These are phyloP conservation scores for Scaptomyza graminum DNA, from an alignment of 1,140 invertebrate species.

Conservation along the genomic window DNA sequence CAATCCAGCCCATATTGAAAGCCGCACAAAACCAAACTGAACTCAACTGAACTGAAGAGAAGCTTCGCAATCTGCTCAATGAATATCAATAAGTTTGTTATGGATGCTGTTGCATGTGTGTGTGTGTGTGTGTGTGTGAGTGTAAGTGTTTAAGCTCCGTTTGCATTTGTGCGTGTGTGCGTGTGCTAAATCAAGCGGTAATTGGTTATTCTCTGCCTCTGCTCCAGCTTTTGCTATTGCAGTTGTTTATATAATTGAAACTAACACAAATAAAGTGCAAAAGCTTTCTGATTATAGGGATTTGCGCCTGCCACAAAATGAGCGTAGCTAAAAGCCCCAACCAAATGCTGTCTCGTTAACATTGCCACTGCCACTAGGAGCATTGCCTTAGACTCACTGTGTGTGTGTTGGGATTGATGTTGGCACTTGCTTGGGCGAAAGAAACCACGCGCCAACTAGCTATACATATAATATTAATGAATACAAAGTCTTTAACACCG, in stretches of 20 bases:
- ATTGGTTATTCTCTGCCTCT: conserved; percentile 64
- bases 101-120: conserved; percentile 28
- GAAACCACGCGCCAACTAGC: conserved; percentile 10
- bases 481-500: conserved; percentile 1
- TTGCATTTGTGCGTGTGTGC: conserved; percentile 71
- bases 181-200: conserved; percentile 80
- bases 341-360: conserved; percentile 30
- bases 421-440: background rate
- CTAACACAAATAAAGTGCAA: conserved; percentile 81
- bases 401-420: background rate
- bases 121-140: conserved; percentile 25
- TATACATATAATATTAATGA: conserved; percentile 16
- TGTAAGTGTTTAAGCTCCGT: conserved; percentile 43
- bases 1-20: conserved; percentile 3
- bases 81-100: conserved; percentile 79
- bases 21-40: conserved; percentile 24
- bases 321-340: conserved; percentile 55
- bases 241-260: conserved; percentile 80
- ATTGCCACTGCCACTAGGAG: conserved; percentile 4
- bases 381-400: background rate
- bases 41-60: conserved; percentile 49
- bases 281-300: conserved; percentile 80
- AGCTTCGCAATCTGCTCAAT: conserved; percentile 74
- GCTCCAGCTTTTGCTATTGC: conserved; percentile 15
- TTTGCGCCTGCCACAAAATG: conserved; percentile 77